A percentile compares a stretch with the other conserved stretches of the same genome.
Evolutionary conservation across 2,888 invertebrate genomes (phyloP).

Genomic region (Cantharis lateralis): DNA sequence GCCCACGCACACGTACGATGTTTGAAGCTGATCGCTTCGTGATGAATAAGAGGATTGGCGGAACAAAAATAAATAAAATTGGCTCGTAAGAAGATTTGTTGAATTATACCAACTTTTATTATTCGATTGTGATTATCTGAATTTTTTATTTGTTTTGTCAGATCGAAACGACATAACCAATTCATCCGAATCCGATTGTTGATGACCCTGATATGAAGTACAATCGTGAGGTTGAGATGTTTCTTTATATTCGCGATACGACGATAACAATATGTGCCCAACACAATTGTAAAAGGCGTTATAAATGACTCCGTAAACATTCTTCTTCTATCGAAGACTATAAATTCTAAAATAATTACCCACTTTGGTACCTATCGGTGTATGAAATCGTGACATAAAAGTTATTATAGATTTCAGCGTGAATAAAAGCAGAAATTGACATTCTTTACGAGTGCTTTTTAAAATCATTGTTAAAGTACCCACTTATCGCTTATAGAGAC

Average conservation of each 20-base stretch:
- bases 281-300: constrained; percentile 18
- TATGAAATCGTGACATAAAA: constrained; percentile 13
- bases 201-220: constrained; percentile 1
- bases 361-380: constrained; percentile 8
- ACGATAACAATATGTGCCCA: constrained; percentile 19
- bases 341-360: constrained; percentile 23
- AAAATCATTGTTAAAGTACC: neutral
- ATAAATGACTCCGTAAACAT: constrained; percentile 22
- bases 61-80: neutral
- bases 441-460: neutral
- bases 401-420: neutral
- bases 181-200: neutral
- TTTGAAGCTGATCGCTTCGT: neutral
- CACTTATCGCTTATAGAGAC: neutral
- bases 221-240: constrained; percentile 5
- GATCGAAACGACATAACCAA: neutral
- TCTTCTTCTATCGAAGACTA: constrained; percentile 15
- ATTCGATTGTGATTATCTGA: neutral
- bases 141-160: neutral
- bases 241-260: constrained; percentile 14
- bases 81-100: neutral
- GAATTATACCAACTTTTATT: neutral
- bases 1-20: neutral
- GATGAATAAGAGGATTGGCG: neutral
- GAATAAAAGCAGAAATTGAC: neutral